Percentiles rank a stretch among this genome's conserved stretches.
Conservation (phyloP, 1,140 invertebrate species). For the Chelonus insularis region DNA sequence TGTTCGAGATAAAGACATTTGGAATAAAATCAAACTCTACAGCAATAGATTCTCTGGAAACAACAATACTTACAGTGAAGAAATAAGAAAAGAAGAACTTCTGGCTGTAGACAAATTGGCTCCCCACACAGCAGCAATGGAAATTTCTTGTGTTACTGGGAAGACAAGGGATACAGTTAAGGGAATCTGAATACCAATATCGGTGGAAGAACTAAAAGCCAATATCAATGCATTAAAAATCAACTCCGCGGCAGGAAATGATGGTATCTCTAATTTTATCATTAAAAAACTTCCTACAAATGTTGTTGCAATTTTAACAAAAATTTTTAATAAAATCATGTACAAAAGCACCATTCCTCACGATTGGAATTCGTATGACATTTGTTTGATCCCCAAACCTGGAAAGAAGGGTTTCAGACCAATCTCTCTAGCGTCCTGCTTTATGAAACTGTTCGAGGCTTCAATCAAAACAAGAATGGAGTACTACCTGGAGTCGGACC, state of each 20-base stretch:
- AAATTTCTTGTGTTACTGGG: not conserved
- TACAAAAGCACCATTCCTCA: constrained; percentile 1
- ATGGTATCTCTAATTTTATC: constrained; percentile 24
- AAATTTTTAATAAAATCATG: constrained; percentile 25
- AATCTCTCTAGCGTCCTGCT: constrained; percentile 10
- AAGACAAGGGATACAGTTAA: not conserved
- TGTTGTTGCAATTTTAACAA: not conserved
- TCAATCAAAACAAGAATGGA: constrained; percentile 22
- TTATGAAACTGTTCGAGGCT: constrained; percentile 19
- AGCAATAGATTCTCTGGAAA: no score
- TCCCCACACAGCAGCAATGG: not conserved
- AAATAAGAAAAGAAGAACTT: not conserved
- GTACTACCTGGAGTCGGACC: constrained; percentile 6
- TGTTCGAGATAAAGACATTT: not conserved
- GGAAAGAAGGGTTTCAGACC: constrained; percentile 3
- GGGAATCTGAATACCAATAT: constrained; percentile 3
- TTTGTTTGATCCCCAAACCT: constrained; percentile 23
- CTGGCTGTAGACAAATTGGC: not conserved
- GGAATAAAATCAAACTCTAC: constrained; percentile 2
- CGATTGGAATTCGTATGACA: constrained; percentile 19
- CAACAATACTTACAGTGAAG: not conserved
- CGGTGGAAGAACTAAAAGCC: not conserved
- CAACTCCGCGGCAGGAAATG: constrained; percentile 24
- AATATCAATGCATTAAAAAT: constrained; percentile 14
- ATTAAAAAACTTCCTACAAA: constrained; percentile 15